A percentile compares a stretch with the other conserved stretches of the same genome.
These are phyloP conservation scores for Piscicola geometra DNA, from an alignment of 2,888 invertebrate genomes.

Conservation along the genomic window DNA sequence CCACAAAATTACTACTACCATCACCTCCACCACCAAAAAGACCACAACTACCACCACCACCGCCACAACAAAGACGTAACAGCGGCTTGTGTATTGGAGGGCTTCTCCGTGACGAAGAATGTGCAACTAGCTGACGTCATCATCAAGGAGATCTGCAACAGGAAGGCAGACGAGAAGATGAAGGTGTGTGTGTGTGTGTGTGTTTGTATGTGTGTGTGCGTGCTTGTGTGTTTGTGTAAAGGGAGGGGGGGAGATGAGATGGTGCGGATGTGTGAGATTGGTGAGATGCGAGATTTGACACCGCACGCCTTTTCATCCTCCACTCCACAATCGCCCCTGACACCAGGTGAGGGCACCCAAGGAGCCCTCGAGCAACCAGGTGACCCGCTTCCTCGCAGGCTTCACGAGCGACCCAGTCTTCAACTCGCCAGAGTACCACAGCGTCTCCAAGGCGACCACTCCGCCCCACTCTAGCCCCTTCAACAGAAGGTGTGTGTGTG, in stretches of 20 bases:
- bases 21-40: too few relatives aligned
- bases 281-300: too few relatives aligned
- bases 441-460: not conserved
- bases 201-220: too few relatives aligned
- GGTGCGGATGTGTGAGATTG: too few relatives aligned
- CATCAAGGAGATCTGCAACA: constrained; percentile 67
- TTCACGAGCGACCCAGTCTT: not conserved
- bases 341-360: not conserved
- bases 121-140: constrained; percentile 80
- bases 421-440: not conserved
- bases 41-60: too few relatives aligned
- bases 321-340: too few relatives aligned
- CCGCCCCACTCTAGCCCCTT: not conserved
- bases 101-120: constrained; percentile 75
- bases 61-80: constrained; percentile 83
- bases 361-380: not conserved
- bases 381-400: not conserved
- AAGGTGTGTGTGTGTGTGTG: too few relatives aligned
- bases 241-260: too few relatives aligned
- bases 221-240: too few relatives aligned
- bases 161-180: constrained; percentile 52
- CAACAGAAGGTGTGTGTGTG: not conserved
- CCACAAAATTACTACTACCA: too few relatives aligned
- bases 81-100: constrained; percentile 82
- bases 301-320: too few relatives aligned